Conservation (phyloP, 2,113 vertebrate species). For the Pipa parva region DNA sequence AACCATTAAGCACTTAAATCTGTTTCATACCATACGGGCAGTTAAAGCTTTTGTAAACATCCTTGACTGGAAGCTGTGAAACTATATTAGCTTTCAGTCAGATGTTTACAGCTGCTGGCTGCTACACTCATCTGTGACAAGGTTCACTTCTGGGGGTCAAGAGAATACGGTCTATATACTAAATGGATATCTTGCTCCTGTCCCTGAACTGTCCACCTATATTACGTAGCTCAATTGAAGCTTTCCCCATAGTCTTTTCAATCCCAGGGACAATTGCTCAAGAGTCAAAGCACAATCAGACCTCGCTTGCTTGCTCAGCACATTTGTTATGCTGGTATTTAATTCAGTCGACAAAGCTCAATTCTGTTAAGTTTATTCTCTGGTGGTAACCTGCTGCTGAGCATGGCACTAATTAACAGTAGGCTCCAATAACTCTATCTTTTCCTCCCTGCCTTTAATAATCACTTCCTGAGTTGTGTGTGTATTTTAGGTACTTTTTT, state of each 20-base stretch:
- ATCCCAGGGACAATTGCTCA: background rate
- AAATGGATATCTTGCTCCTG: background rate
- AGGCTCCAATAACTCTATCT: background rate
- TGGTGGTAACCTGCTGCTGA: background rate
- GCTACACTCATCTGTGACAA: slow-evolving; percentile 58
- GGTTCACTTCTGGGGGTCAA: background rate
- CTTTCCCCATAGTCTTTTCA: background rate
- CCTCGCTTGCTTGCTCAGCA: background rate
- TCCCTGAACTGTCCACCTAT: background rate
- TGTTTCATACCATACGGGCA: too few species aligned
- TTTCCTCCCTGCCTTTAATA: too few species aligned
- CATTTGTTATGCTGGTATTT: background rate
- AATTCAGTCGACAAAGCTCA: background rate
- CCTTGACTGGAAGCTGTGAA: slow-evolving; percentile 99
- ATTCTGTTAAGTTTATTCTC: background rate
- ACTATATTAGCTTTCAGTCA: slow-evolving; percentile 94
- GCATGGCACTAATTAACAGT: background rate
- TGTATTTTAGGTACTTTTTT: too few species aligned
- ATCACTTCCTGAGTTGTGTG: too few species aligned
- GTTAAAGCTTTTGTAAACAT: slow-evolving; percentile 96
- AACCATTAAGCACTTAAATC: too few species aligned
- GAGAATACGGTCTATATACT: background rate
- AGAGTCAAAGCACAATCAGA: background rate
- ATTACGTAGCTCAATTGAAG: background rate
- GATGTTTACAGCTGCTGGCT: slow-evolving; percentile 99